phyloP scores from a whole-genome alignment of 2,797 vertebrate genomes.

The Amazonetta brasiliensis region DNA sequence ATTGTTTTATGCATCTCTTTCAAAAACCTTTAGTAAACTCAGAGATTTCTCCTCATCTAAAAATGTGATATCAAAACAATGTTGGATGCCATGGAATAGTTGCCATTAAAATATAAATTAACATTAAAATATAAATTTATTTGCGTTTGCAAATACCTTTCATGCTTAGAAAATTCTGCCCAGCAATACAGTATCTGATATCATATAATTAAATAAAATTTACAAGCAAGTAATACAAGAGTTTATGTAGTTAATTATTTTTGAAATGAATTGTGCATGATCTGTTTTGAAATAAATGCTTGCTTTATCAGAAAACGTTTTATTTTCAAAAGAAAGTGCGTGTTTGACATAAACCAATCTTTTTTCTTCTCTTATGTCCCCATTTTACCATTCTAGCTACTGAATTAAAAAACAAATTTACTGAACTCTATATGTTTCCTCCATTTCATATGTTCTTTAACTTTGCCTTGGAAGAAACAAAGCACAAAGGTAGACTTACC shows the following conservation, averaged over 20 bases:
- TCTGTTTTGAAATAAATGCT: not conserved
- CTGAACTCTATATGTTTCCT: not conserved
- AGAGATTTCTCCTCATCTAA: not conserved
- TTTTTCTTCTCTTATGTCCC: not conserved
- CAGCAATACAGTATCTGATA: rapidly evolving
- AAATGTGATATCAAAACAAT: not conserved
- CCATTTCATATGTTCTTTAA: conserved; percentile 11
- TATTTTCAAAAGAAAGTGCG: not conserved
- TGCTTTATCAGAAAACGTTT: not conserved
- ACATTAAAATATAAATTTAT: not conserved
- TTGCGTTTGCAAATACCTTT: not conserved
- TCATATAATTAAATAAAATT: not conserved
- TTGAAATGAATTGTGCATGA: not conserved
- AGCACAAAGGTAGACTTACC: conserved; percentile 38
- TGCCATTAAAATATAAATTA: not conserved
- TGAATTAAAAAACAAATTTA: not conserved
- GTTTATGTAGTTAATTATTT: not conserved
- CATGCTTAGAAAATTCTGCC: not conserved
- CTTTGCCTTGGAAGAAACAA: conserved; percentile 34
- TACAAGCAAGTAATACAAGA: not conserved
- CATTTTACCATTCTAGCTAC: not conserved
- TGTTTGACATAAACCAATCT: not conserved
- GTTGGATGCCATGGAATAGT: not conserved
- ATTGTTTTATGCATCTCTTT: not conserved
- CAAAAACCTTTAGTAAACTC: not conserved